Percentiles rank a stretch among this genome's conserved stretches.
These are phyloP conservation scores for Ciconia maguari DNA, from an alignment of 2,113 vertebrate genomes.

Conservation along the genomic window DNA sequence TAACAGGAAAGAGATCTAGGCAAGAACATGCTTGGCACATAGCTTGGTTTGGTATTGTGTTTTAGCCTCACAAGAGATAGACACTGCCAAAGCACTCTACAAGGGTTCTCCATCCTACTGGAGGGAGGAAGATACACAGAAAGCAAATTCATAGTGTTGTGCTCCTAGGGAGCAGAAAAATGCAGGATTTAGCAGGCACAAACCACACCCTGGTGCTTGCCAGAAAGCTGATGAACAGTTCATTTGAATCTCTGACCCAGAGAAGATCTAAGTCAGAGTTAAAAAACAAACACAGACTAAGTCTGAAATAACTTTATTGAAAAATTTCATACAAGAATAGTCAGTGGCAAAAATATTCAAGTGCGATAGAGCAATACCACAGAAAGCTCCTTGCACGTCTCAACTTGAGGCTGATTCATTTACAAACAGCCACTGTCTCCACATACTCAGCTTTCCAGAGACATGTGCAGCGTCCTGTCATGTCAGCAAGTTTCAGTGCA, in stretches of 20 bases:
- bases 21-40: background rate
- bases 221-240: background rate
- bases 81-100: background rate
- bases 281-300: background rate
- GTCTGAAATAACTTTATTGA: constrained; percentile 42
- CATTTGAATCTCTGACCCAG: background rate
- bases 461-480: background rate
- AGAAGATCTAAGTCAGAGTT: background rate
- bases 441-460: background rate
- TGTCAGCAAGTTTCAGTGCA: background rate
- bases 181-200: background rate
- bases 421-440: background rate
- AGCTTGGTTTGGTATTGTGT: background rate
- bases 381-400: background rate
- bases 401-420: background rate
- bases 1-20: background rate
- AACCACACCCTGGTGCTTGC: background rate
- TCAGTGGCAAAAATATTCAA: background rate
- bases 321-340: background rate
- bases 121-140: background rate
- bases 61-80: background rate
- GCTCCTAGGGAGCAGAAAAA: background rate
- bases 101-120: background rate
- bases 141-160: background rate
- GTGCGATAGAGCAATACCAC: background rate